phyloP scores from a whole-genome alignment of 30 jellyfish, hydroid and myxozoan species.

The Hydractinia symbiolongicarpus region DNA sequence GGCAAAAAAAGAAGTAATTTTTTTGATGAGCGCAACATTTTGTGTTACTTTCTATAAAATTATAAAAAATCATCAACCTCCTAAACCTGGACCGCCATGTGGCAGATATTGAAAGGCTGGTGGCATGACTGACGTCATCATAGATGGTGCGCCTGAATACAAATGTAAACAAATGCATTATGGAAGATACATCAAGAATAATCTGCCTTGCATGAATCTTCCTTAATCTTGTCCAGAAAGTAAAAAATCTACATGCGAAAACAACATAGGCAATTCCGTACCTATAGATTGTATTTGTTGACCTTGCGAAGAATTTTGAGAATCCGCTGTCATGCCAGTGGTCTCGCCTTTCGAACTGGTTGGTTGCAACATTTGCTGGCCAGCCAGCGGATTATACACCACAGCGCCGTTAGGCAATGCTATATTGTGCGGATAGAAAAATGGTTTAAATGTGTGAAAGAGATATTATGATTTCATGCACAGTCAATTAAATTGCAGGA shows the following conservation, averaged over 20 bases:
- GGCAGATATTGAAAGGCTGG: conserved; percentile 28
- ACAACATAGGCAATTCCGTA: conserved; percentile 4
- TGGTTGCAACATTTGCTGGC: conserved; percentile 4
- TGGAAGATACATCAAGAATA: neutral
- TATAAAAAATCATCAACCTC: neutral
- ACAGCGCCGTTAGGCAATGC: conserved; percentile 39
- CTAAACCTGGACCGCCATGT: conserved; percentile 17
- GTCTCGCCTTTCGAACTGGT: conserved; percentile 1
- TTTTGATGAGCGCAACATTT: neutral
- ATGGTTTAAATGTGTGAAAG: too few relatives aligned
- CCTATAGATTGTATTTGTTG: conserved; percentile 41
- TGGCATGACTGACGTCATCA: conserved; percentile 20
- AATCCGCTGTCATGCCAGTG: neutral
- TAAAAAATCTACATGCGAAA: neutral
- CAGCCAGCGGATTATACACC: conserved; percentile 15
- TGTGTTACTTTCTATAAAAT: neutral
- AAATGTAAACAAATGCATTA: neutral
- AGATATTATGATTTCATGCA: too few relatives aligned
- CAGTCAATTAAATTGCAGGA: too few relatives aligned
- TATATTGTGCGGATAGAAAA: neutral
- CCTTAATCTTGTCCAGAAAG: neutral
- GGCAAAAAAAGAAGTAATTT: neutral
- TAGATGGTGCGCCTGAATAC: conserved; percentile 8
- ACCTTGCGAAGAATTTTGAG: conserved; percentile 19
- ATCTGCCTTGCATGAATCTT: neutral